These are phyloP conservation scores for Cyrtonyx montezumae DNA, from an alignment of 2,113 vertebrate genomes.

Conservation along the genomic window DNA sequence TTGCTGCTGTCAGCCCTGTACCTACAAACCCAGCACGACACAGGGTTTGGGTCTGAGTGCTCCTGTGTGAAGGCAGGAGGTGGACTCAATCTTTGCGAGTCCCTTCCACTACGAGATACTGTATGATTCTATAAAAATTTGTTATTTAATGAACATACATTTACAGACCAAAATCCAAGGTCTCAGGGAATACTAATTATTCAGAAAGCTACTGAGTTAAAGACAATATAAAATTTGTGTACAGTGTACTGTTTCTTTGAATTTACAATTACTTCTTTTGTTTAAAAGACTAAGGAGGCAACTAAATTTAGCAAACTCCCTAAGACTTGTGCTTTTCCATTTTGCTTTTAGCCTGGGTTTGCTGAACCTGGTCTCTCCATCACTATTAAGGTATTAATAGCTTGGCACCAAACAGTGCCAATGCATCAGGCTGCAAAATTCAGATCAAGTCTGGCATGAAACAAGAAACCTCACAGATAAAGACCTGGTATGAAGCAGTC, in stretches of 20 bases:
- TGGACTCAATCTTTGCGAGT: neutral
- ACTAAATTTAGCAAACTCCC: neutral
- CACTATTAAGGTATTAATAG: constrained; percentile 21
- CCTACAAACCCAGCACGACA: fast-evolving
- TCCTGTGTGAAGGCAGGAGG: neutral
- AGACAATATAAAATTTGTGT: neutral
- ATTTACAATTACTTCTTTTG: neutral
- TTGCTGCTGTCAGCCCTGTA: neutral
- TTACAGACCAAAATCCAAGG: neutral
- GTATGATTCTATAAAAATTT: neutral
- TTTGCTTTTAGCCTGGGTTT: neutral
- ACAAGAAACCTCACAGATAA: neutral
- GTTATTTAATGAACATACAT: neutral
- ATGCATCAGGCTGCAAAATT: constrained; percentile 7
- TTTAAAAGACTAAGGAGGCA: neutral
- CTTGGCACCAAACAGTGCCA: neutral
- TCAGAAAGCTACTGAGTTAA: neutral
- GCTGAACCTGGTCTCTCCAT: neutral
- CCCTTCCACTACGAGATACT: neutral
- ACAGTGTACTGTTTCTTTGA: neutral
- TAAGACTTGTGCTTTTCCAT: neutral
- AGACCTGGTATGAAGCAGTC: neutral
- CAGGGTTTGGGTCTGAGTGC: neutral
- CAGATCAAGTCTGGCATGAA: constrained; percentile 2
- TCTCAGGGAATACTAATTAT: neutral